phyloP scores from a whole-genome alignment of 2,888 invertebrate species.

The Andricus curvator region DNA sequence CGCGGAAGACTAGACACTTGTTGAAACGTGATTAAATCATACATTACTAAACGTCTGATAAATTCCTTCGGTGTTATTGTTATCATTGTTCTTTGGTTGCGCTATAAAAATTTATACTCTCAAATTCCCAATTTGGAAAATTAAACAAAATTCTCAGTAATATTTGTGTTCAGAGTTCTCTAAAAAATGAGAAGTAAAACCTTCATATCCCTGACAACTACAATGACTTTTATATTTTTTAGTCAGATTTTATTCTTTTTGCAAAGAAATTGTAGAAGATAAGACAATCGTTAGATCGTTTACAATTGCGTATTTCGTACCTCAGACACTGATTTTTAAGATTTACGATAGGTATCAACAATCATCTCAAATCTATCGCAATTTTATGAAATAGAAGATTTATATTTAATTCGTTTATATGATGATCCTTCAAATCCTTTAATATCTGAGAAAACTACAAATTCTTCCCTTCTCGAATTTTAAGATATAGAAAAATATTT shows the following conservation, averaged over 20 bases:
- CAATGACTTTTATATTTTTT: neutral
- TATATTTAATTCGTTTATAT: neutral
- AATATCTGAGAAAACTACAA: neutral
- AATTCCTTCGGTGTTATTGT: conserved; percentile 10
- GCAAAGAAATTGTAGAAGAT: neutral
- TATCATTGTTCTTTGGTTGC: neutral
- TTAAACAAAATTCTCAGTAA: neutral
- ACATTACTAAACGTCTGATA: neutral
- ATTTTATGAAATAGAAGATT: neutral
- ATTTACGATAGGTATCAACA: neutral
- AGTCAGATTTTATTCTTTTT: neutral
- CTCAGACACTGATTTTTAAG: neutral
- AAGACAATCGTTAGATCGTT: neutral
- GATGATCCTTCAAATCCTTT: neutral
- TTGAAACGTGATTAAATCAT: neutral
- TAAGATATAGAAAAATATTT: neutral
- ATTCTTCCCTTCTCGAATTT: neutral
- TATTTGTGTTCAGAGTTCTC: neutral
- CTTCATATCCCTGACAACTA: neutral
- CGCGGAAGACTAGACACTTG: conserved; percentile 22
- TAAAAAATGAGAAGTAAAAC: neutral
- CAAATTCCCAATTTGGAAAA: neutral
- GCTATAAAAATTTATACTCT: neutral
- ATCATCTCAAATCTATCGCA: neutral
- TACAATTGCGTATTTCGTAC: neutral